phyloP scores from a whole-genome alignment of 1,140 invertebrate species.

The Drosophila burlai region DNA sequence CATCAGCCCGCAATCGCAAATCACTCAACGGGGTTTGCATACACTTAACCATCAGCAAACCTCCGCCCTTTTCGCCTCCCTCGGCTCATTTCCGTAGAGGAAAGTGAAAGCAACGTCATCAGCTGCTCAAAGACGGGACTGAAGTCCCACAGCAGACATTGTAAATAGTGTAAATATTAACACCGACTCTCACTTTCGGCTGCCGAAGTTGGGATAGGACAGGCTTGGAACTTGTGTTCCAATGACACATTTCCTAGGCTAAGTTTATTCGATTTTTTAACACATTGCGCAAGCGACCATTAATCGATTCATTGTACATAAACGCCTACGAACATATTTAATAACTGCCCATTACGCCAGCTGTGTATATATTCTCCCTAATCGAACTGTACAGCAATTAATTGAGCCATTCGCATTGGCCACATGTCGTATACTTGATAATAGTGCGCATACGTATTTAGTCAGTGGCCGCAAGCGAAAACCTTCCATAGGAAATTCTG shows the following conservation, averaged over 20 bases:
- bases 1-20: conserved; percentile 37
- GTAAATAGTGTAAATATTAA: conserved; percentile 69
- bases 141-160: conserved; percentile 29
- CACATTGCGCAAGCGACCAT: conserved; percentile 41
- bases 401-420: conserved; percentile 58
- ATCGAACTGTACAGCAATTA: conserved; percentile 32
- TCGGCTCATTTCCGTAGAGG: conserved; percentile 55
- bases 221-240: conserved; percentile 16
- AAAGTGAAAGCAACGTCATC: conserved; percentile 76
- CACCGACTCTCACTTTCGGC: conserved; percentile 21
- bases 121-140: conserved; percentile 43
- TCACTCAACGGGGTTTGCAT: conserved; percentile 45
- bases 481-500: conserved; percentile 31
- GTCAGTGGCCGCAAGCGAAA: conserved; percentile 28
- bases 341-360: conserved; percentile 35
- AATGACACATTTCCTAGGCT: conserved; percentile 43
- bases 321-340: conserved; percentile 13
- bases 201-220: not conserved
- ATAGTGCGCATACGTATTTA: conserved; percentile 44
- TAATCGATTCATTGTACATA: conserved; percentile 46
- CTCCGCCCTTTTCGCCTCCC: conserved; percentile 18
- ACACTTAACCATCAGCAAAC: conserved; percentile 16
- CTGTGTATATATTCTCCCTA: conserved; percentile 38
- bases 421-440: conserved; percentile 74
- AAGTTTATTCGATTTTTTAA: conserved; percentile 48